phyloP scores from a whole-genome alignment of 1,140 invertebrate genomes.

The Asbolus verrucosus region DNA sequence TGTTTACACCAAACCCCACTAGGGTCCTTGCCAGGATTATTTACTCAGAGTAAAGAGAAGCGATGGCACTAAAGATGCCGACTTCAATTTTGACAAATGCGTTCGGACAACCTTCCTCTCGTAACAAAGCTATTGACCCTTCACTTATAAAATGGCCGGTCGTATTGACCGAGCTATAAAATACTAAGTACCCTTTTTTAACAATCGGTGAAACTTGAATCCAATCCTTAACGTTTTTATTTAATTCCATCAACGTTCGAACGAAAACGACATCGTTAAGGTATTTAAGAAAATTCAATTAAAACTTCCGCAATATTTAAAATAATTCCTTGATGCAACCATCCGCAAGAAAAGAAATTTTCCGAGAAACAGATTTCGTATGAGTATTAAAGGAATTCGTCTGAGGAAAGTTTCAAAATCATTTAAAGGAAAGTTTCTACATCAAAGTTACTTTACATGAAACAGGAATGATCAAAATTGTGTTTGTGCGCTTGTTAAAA shows the following conservation, averaged over 20 bases:
- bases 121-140: conserved; percentile 24
- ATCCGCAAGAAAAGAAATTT: conserved; percentile 24
- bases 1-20: conserved; percentile 19
- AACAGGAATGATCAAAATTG: conserved; percentile 13
- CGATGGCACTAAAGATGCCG: conserved; percentile 29
- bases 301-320: conserved; percentile 18
- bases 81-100: conserved; percentile 33
- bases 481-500: too few species aligned
- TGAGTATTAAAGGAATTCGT: conserved; percentile 36
- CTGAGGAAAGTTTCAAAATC: conserved; percentile 37
- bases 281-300: conserved; percentile 5
- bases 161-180: conserved; percentile 13
- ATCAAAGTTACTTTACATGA: conserved; percentile 22
- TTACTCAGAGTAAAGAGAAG: conserved; percentile 23
- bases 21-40: conserved; percentile 24
- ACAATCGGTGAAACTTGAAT: conserved; percentile 6
- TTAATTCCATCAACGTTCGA: too few species aligned
- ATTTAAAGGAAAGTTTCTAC: conserved; percentile 39
- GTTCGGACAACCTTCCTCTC: conserved; percentile 7
- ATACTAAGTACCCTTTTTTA: conserved; percentile 15
- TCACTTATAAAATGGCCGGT: neutral
- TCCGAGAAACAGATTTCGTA: conserved; percentile 22
- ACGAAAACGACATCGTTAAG: conserved; percentile 6
- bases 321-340: conserved; percentile 17
- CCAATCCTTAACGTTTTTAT: neutral